A percentile compares a stretch with the other conserved stretches of the same genome.
These are phyloP conservation scores for Huso huso DNA, from an alignment of 2,797 vertebrate genomes.

Conservation along the genomic window DNA sequence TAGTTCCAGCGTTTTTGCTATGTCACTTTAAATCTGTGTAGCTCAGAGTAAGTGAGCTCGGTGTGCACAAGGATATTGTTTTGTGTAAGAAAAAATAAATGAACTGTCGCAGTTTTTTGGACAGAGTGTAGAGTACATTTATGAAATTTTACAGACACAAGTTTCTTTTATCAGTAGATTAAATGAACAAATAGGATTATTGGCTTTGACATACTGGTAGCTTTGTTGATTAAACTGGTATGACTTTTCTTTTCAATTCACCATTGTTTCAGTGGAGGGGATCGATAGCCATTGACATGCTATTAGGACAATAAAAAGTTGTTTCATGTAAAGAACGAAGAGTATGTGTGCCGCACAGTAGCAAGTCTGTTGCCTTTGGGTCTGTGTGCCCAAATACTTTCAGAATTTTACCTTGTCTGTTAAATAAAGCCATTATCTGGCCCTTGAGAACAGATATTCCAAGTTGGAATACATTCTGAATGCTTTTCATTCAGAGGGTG, in stretches of 20 bases:
- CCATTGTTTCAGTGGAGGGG: conserved; percentile 61
- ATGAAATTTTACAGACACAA: conserved; percentile 65
- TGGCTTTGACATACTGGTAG: conserved; percentile 68
- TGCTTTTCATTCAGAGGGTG: conserved; percentile 13
- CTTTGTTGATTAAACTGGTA: conserved; percentile 61
- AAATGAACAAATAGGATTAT: conserved; percentile 67
- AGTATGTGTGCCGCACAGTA: conserved; percentile 22
- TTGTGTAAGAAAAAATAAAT: conserved; percentile 7
- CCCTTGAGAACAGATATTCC: conserved; percentile 20
- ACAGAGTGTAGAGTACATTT: conserved; percentile 28
- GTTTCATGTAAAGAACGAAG: conserved; percentile 52
- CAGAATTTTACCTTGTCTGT: conserved; percentile 20
- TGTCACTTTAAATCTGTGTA: too few species aligned
- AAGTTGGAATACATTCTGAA: conserved; percentile 15
- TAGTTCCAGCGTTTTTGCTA: too few species aligned
- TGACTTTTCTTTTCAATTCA: conserved; percentile 69
- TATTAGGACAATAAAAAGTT: conserved; percentile 62
- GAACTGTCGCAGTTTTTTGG: conserved; percentile 14
- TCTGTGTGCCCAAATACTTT: conserved; percentile 13
- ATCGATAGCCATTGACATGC: conserved; percentile 67
- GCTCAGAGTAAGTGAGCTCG: neutral
- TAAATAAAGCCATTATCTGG: conserved; percentile 25
- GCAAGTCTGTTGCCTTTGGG: conserved; percentile 13
- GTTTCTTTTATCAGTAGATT: conserved; percentile 67
- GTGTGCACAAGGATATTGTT: neutral